A percentile compares a stretch with the other conserved stretches of the same genome.
phyloP scores from a whole-genome alignment of 2,797 vertebrate species.

The Phoebastria nigripes region DNA sequence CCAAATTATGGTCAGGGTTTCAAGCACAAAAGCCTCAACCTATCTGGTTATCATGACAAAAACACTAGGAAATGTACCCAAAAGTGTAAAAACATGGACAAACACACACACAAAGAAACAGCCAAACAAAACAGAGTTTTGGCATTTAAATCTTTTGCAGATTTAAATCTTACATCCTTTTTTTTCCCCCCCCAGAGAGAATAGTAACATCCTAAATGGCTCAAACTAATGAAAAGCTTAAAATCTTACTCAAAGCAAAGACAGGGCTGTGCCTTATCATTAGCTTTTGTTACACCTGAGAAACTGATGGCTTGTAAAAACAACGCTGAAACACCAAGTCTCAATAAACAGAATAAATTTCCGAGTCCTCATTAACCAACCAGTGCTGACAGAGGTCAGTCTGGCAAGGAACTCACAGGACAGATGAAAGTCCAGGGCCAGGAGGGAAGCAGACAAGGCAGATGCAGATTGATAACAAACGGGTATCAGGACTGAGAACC shows the following conservation, averaged over 20 bases:
- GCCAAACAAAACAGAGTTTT: background rate
- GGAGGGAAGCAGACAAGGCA: background rate
- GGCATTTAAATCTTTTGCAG: background rate
- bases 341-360: background rate
- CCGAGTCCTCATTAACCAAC: background rate
- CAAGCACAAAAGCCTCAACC: background rate
- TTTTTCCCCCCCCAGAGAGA: background rate
- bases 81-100: background rate
- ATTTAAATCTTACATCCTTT: background rate
- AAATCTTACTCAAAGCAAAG: background rate
- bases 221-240: background rate
- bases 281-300: background rate
- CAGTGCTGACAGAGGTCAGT: background rate
- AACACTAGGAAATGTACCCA: background rate
- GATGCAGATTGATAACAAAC: background rate
- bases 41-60: background rate
- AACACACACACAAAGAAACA: background rate
- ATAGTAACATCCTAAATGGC: background rate
- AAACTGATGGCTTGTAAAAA: background rate
- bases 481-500: background rate
- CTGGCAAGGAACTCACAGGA: background rate
- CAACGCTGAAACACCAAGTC: background rate
- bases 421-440: background rate
- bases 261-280: background rate
- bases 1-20: background rate